Evolutionary conservation across 1,140 invertebrate species (phyloP).

Genomic region (Megalopta genalis): DNA sequence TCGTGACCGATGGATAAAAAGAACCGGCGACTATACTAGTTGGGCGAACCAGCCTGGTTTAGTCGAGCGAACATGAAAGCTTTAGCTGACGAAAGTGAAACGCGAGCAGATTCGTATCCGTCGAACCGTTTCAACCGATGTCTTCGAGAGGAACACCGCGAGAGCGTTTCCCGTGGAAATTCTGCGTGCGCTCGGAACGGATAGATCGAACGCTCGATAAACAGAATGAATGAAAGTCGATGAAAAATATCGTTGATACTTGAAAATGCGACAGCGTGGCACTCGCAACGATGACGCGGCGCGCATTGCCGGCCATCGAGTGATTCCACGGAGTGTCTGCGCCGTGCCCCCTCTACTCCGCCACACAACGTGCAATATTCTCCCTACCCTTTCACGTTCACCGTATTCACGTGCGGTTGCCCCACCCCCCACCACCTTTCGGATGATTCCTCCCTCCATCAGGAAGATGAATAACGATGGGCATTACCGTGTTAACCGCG

Average conservation of each 20-base stretch:
- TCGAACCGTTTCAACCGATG: too few relatives aligned
- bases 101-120: too few relatives aligned
- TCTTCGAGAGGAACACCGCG: not conserved
- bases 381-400: constrained; percentile 5
- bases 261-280: constrained; percentile 52
- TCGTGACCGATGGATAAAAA: too few relatives aligned
- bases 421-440: constrained; percentile 1
- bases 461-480: constrained; percentile 11
- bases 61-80: too few relatives aligned
- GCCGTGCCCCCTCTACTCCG: constrained; percentile 32
- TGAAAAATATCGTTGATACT: constrained; percentile 15
- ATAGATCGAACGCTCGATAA: not conserved
- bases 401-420: constrained; percentile 31
- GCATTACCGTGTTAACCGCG: constrained; percentile 26
- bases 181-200: not conserved
- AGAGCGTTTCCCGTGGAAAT: not conserved
- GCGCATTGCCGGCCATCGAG: constrained; percentile 70
- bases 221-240: not conserved
- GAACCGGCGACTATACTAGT: too few relatives aligned
- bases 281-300: constrained; percentile 68
- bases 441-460: not conserved
- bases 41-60: too few relatives aligned
- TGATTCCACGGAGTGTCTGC: constrained; percentile 48
- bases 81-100: too few relatives aligned
- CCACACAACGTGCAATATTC: constrained; percentile 33